Evolutionary conservation across 1,140 invertebrate species (phyloP), one percentile per base, ranked within the genome.

Genomic region (Drosophila sucinea): DNA sequence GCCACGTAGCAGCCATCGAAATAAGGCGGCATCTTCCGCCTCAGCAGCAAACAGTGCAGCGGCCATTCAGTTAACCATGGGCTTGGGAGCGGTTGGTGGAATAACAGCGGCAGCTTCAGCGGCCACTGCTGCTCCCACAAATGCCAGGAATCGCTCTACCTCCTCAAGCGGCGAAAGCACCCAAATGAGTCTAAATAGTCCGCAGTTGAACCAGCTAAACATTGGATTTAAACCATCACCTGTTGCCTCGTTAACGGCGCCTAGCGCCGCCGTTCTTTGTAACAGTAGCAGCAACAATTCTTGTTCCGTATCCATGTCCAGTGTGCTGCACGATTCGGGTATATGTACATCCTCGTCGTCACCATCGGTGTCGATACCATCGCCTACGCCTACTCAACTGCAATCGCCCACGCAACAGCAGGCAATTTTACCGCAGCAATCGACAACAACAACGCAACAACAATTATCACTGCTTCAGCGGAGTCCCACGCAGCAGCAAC

Each of bases 311-410:
- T 91, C 90, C 7, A 78, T 86, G 68, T 82, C 91, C 17, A 72
- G 82, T 90, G 81, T 90, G 33, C 66, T 91, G 66, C 90, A 91
- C 27, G 91, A 91, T 76, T 91, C 90, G 2, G 91, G 91, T 30
- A 86, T 92, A 29, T 92, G 89, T 35, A 92, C 91, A 2, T 92
- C 91, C 1, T 92, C 91, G 0, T 92, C 91, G 0, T 87, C 91
- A 47, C 76, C 92, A 4, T 83, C 91, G 5, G 76, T 91, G n/a
- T 90, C 91, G 3, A 81, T 91, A 51, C 81, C 92, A 1, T 92
- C 92, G 32, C 86, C 90, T 1, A 87, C 83, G 8, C 78, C 85
- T 1, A 69, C 75, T 4, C 86, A 91, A 8, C 58, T 91, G 33
- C 91, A 90, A 32, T 91, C 90, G 25, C 85, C 85, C 0, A 90